Evolutionary conservation across 2,113 vertebrate species (phyloP), one percentile per base, ranked within the genome.

Genomic region (Lepus timidus): DNA sequence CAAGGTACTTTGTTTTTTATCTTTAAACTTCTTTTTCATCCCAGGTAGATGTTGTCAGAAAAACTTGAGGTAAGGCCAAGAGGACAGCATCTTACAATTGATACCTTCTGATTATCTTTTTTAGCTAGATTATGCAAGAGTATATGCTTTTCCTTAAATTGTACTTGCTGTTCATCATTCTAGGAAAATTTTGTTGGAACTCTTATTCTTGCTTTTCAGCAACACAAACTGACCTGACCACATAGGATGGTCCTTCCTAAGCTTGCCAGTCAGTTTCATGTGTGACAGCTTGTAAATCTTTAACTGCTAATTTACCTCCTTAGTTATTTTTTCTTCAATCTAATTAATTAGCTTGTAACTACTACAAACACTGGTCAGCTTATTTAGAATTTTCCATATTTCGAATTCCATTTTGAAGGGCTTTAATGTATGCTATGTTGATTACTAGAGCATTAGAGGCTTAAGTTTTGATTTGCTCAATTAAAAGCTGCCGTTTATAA

Each of bases 1-100:
- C 19, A 86, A 88, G 78, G 4, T 85, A 5, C 61, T 91, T 88
- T 67, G 6, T 81, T 90, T 74, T 84, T 86, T 78, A 44, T 61
- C 85, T 79, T 36, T 88, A 90, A 73, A 62, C n/a, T 89, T 90
- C 20, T 62, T 88, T 95, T 90, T 93, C 52, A 95, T 94, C 81
- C 79, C 36, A 93, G 61, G 62, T 94, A 95, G 86, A 91, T 88
- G 61, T 83, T 94, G 67, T 95, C 87, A 94, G 96, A 82, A 90
- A 94, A 94, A 86, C 83, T 81, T 91, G 95, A 93, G 92, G 78
- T 96, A 96, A 96, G 93, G 82, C 78, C 23, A 84, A 92, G 76
- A 81, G 88, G 73, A 80, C 12, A 61, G 49, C 74, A 6, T 96
- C 89, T 55, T 80, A 88, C 17, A 31, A 64, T 90, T 80, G 22